Evolutionary conservation across 2,113 vertebrate genomes (phyloP).

Genomic region (Ailurus styani): DNA sequence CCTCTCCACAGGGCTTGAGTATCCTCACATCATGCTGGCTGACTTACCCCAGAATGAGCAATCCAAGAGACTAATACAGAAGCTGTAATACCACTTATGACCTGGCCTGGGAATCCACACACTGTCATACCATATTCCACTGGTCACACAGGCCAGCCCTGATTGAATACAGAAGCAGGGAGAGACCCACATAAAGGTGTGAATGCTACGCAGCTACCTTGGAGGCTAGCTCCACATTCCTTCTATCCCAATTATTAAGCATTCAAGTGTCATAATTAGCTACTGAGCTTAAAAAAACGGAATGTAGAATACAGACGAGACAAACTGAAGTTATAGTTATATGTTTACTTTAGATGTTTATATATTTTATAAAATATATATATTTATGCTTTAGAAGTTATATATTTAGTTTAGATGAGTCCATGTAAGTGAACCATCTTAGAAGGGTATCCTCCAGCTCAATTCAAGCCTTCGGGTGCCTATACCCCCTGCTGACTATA

Average conservation of each 20-base stretch:
- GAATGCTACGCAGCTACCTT: background rate
- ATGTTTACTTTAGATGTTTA: no score
- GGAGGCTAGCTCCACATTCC: background rate
- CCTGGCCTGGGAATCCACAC: background rate
- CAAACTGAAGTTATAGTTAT: background rate
- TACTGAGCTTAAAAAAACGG: background rate
- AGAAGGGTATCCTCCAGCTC: background rate
- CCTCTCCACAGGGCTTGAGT: background rate
- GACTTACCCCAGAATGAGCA: background rate
- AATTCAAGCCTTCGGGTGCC: background rate
- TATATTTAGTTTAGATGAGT: background rate
- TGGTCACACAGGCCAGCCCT: background rate
- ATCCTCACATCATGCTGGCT: background rate
- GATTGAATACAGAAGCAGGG: background rate
- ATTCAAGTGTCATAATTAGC: background rate
- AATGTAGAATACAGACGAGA: background rate
- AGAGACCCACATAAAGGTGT: background rate
- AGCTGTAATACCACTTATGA: background rate
- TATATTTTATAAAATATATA: no score
- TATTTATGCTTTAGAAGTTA: no score
- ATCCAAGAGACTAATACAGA: background rate
- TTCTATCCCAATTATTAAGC: background rate
- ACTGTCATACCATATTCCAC: background rate
- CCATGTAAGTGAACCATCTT: background rate
- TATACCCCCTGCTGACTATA: background rate